Evolutionary conservation across 37 sponge, comb jelly and placozoan species (phyloP), one percentile per base, ranked within the genome.

Genomic region (Amphimedon queenslandica): DNA sequence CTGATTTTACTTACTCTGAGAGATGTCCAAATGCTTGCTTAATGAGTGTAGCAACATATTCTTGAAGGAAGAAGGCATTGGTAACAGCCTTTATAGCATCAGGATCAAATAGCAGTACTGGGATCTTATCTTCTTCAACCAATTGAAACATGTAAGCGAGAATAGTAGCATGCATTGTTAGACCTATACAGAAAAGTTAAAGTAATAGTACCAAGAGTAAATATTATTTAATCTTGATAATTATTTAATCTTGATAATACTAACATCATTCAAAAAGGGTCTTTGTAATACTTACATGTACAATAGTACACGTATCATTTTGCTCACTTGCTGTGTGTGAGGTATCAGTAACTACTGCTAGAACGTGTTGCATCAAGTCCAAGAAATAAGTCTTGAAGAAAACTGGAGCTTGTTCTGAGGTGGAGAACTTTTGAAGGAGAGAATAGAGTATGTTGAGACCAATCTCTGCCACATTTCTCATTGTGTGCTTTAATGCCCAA

Each of bases 391-490:
- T 83, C 69, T 88, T 88, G 63, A 91, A 97, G 84, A 97, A 97
- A 58, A 84, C 74, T 20, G 82, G 76, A 16, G 78, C 83, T 23
- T n/a, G 27, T 28, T 68, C 43, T 40, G 40, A 28, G 2, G 30
- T n/a, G 20, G 85, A 61, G 33, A 94, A 74, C 79, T 94, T 89
- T 56, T 89, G 82, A 38, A 94, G 72, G 39, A 94, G 58, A n/a
- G 73, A 63, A 42, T 75, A 80, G 28, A 94, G 70, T 64, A 88
- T 82, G 13, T 81, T 65, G 18, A 69, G 34, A 38, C 70, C 99
- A 6, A 94, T 94, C 36, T 97, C 99, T 20, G 99, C 94, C 27
- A 97, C 99, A 77, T 97, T 91, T 25, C 92, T 64, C 99, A 97
- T 94, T 23, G 90, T 91, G 73, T 97, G 99, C 57, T 97, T 97